Evolutionary conservation across 2,113 vertebrate species (phyloP).

Genomic region (Zosterops japonicus): DNA sequence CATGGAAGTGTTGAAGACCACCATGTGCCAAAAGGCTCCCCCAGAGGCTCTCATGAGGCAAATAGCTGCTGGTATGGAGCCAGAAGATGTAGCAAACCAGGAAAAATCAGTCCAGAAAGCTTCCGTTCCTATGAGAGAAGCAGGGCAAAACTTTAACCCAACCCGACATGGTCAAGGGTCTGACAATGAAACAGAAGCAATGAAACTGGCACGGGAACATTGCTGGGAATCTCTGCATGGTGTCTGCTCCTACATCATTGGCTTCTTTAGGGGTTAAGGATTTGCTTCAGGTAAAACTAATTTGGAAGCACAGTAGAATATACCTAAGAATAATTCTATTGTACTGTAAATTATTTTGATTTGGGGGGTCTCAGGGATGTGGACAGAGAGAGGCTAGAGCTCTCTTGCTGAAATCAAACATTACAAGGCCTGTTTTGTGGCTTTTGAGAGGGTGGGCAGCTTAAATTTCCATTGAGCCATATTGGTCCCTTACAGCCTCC

Average conservation of each 20-base stretch:
- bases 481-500: background rate
- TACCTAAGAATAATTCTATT: background rate
- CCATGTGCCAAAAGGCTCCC: conserved; percentile 79
- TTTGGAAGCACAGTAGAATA: background rate
- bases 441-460: background rate
- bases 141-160: background rate
- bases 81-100: background rate
- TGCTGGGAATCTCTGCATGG: conserved; percentile 82
- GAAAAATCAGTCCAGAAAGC: background rate
- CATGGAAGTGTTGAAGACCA: conserved; percentile 64
- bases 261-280: conserved; percentile 75
- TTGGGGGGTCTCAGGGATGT: background rate
- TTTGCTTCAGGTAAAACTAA: conserved; percentile 57
- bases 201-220: conserved; percentile 74
- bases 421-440: background rate
- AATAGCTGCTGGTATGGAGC: conserved; percentile 67
- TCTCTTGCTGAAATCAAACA: accelerated
- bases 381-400: background rate
- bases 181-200: conserved; percentile 57
- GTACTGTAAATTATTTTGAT: background rate
- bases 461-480: background rate
- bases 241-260: conserved; percentile 78
- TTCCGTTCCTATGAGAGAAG: background rate
- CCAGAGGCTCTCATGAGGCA: conserved; percentile 77
- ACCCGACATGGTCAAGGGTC: background rate